A percentile compares a stretch with the other conserved stretches of the same genome.
Evolutionary conservation across 2,113 vertebrate species (phyloP).

Genomic region (Hemibagrus wyckioides): DNA sequence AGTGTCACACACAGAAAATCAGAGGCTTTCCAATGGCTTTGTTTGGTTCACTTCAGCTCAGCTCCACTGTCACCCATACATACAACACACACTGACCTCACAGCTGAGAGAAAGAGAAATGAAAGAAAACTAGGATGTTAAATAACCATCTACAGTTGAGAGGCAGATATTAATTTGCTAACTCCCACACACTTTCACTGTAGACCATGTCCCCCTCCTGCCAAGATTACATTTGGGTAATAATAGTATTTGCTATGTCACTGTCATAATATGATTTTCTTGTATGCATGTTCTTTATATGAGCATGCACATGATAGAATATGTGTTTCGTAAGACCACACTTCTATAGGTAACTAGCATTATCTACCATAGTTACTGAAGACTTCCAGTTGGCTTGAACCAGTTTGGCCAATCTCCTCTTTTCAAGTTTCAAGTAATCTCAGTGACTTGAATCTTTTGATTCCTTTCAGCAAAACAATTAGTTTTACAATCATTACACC

Average conservation of each 20-base stretch:
- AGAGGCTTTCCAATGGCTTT: not conserved
- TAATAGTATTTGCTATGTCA: not conserved
- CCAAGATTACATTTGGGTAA: not conserved
- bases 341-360: not conserved
- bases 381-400: not conserved
- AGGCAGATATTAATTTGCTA: not conserved
- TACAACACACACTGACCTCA: not conserved
- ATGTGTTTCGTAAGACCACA: not conserved
- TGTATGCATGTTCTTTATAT: too few species aligned
- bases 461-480: not conserved
- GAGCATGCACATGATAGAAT: too few species aligned
- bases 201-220: not conserved
- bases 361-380: not conserved
- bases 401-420: not conserved
- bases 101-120: not conserved
- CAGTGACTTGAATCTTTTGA: too few species aligned
- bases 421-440: not conserved
- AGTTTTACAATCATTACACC: too few species aligned
- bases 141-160: not conserved
- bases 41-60: not conserved
- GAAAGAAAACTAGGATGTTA: not conserved
- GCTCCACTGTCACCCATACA: not conserved
- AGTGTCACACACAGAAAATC: not conserved
- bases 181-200: not conserved
- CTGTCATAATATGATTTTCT: too few species aligned